Conservation (phyloP, 1,140 invertebrate species). For the Melitaea cinxia region DNA sequence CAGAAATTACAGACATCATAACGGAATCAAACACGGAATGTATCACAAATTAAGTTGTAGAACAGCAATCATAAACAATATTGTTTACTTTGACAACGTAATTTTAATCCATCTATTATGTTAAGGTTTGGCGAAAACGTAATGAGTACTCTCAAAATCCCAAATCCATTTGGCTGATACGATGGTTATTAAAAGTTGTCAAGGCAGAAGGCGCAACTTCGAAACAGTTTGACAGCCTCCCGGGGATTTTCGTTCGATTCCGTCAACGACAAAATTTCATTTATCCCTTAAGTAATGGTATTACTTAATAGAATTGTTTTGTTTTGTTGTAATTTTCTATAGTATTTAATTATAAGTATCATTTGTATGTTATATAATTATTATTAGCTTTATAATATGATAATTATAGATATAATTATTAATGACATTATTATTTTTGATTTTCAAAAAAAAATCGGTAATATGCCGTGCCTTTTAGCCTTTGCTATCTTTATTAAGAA, state of each 20-base stretch:
- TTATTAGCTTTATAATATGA: no score
- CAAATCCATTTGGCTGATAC: constrained; percentile 73
- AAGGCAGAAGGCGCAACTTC: constrained; percentile 63
- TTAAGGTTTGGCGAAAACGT: constrained; percentile 38
- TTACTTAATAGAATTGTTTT: constrained; percentile 22
- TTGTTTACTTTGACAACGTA: background rate
- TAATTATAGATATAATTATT: no score
- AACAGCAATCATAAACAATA: background rate
- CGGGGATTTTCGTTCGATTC: constrained; percentile 64
- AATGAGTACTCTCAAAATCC: constrained; percentile 48
- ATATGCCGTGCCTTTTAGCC: constrained; percentile 46
- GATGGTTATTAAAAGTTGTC: constrained; percentile 78
- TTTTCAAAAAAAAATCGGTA: no score
- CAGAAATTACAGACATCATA: no score
- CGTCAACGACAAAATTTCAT: constrained; percentile 68
- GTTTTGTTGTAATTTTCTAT: constrained; percentile 1
- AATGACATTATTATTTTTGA: no score
- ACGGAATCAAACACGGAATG: no score
- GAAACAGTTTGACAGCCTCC: constrained; percentile 69
- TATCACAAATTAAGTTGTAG: no score
- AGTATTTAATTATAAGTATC: no score
- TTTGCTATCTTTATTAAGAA: constrained; percentile 71
- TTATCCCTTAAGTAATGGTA: constrained; percentile 50
- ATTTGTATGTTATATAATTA: no score
- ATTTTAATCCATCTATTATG: constrained; percentile 27